phyloP scores from a whole-genome alignment of 37 sponge, comb jelly and placozoan genomes.

The Petrosia ficiformis region DNA sequence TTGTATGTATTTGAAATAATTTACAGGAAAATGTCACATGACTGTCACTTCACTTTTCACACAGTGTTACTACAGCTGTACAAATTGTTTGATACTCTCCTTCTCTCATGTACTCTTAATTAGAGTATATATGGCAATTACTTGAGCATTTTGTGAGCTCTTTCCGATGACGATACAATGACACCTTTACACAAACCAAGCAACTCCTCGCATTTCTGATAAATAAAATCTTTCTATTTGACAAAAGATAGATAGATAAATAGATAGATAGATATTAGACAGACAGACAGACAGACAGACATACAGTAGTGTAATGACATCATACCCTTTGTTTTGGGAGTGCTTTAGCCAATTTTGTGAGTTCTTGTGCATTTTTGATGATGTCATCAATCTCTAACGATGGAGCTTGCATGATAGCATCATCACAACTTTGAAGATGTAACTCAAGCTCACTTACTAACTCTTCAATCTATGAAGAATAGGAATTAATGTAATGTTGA shows the following conservation, averaged over 20 bases:
- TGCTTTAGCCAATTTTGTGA: not conserved
- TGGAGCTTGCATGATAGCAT: not conserved
- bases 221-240: not conserved
- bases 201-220: slow-evolving; percentile 7
- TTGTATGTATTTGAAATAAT: too few species aligned
- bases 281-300: too few species aligned
- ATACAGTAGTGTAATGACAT: not conserved
- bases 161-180: not conserved
- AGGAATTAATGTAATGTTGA: not conserved
- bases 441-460: not conserved
- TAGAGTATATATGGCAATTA: not conserved
- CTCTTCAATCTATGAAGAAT: not conserved
- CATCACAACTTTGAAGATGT: not conserved
- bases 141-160: slow-evolving; percentile 9
- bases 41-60: too few species aligned
- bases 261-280: not conserved
- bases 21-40: too few species aligned
- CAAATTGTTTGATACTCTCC: not conserved
- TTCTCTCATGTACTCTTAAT: not conserved
- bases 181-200: slow-evolving; percentile 3
- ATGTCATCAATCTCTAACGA: not conserved
- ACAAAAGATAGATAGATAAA: not conserved
- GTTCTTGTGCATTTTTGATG: not conserved
- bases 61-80: not conserved
- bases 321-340: not conserved